phyloP scores from a whole-genome alignment of 2,113 vertebrate genomes.

The Gymnocephalus cernua region DNA sequence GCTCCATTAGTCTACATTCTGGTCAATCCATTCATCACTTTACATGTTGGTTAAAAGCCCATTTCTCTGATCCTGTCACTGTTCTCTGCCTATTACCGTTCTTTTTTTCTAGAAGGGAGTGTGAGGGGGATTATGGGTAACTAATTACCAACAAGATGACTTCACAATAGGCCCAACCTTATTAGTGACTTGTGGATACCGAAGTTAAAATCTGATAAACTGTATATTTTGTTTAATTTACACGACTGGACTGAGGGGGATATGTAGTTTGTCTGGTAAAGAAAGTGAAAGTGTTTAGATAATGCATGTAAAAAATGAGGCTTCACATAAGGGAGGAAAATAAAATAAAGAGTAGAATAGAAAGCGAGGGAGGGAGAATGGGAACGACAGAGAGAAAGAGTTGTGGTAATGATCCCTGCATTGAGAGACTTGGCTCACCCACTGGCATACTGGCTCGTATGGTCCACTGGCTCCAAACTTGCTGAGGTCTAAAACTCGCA shows the following conservation, averaged over 20 bases:
- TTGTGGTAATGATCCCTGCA: constrained; percentile 83
- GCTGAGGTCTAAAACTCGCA: constrained; percentile 82
- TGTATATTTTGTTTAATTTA: neutral
- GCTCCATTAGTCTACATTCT: constrained; percentile 85
- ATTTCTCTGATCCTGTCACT: constrained; percentile 77
- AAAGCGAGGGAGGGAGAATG: constrained; percentile 38
- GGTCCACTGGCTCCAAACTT: constrained; percentile 78
- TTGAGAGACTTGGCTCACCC: constrained; percentile 81
- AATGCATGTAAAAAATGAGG: neutral
- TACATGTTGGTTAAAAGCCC: constrained; percentile 81
- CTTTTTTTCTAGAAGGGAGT: constrained; percentile 35
- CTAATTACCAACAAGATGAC: constrained; percentile 55
- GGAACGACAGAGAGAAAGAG: constrained; percentile 58
- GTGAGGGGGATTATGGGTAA: constrained; percentile 59
- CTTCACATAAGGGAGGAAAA: constrained; percentile 1
- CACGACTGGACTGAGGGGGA: neutral
- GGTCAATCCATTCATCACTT: constrained; percentile 86
- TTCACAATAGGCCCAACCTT: constrained; percentile 24
- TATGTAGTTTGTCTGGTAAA: neutral
- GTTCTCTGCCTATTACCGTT: constrained; percentile 68
- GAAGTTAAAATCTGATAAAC: neutral
- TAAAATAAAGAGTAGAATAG: constrained; percentile 23
- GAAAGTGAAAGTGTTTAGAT: neutral
- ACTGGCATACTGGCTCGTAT: constrained; percentile 80
- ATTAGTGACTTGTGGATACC: constrained; percentile 1